phyloP scores from a whole-genome alignment of 64 coral and sea anemone species.

The Stichodactyla helianthus region DNA sequence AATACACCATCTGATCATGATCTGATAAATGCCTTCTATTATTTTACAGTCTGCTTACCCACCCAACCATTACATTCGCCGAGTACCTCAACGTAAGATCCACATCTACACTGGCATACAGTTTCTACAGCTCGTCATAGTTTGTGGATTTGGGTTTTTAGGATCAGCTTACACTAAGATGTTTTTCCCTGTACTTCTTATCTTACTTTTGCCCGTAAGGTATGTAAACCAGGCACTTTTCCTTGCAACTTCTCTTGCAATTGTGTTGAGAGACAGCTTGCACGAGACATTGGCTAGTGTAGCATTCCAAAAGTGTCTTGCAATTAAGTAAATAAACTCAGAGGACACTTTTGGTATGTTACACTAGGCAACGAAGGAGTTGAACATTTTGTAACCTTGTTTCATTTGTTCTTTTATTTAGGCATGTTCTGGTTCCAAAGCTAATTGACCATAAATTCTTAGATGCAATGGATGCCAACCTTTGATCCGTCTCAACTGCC shows the following conservation, averaged over 20 bases:
- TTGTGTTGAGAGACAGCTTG: no score
- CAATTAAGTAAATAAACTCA: no score
- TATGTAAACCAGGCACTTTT: conserved; percentile 14
- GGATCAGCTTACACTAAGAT: conserved; percentile 55
- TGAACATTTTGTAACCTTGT: neutral
- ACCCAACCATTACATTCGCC: conserved; percentile 68
- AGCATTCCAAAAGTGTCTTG: no score
- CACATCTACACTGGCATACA: conserved; percentile 57
- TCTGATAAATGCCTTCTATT: neutral
- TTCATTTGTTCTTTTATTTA: conserved; percentile 5
- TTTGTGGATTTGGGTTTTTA: conserved; percentile 66
- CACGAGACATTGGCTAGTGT: no score
- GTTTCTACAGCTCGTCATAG: conserved; percentile 40
- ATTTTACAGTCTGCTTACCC: conserved; percentile 63
- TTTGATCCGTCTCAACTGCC: neutral
- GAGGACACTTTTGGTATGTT: no score
- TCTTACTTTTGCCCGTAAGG: conserved; percentile 60
- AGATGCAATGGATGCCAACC: conserved; percentile 43
- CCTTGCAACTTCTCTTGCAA: no score
- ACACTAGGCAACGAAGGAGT: no score
- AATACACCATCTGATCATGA: neutral
- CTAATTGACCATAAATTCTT: conserved; percentile 35
- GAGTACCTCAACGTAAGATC: conserved; percentile 67
- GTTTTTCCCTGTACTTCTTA: conserved; percentile 64
- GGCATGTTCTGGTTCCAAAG: conserved; percentile 48